These are phyloP conservation scores for Peromyscus leucopus DNA, from an alignment of 2,113 vertebrate genomes.

Conservation along the genomic window DNA sequence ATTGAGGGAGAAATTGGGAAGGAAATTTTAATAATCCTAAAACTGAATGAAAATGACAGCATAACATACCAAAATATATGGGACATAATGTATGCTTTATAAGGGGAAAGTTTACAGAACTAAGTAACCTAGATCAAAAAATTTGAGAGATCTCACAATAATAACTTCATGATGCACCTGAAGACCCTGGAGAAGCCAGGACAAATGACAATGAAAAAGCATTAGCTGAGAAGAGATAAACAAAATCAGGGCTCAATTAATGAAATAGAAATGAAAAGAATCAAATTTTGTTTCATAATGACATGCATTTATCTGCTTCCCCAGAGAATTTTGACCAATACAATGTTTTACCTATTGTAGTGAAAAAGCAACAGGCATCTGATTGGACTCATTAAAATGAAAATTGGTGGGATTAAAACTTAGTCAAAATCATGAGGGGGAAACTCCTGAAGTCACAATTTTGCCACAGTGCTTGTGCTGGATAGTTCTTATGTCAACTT, in stretches of 20 bases:
- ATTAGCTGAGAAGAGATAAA: neutral
- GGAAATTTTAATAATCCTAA: neutral
- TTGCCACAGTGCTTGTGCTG: neutral
- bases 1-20: neutral
- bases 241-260: neutral
- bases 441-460: neutral
- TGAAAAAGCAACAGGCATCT: neutral
- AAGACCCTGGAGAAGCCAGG: neutral
- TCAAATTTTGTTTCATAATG: neutral
- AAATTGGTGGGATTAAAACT: neutral
- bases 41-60: neutral
- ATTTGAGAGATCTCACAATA: neutral
- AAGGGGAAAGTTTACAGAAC: neutral
- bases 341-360: slow-evolving; percentile 4
- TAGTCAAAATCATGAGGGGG: neutral
- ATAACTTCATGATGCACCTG: neutral
- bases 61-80: neutral
- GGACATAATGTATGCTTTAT: neutral
- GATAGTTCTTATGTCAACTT: neutral
- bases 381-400: slow-evolving; percentile 12
- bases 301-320: neutral
- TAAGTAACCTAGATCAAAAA: neutral
- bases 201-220: neutral
- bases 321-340: neutral
- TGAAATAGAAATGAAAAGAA: neutral